Base-by-base conservation (phyloP, 1,140 invertebrate species). In the Psix sp. region DNA sequence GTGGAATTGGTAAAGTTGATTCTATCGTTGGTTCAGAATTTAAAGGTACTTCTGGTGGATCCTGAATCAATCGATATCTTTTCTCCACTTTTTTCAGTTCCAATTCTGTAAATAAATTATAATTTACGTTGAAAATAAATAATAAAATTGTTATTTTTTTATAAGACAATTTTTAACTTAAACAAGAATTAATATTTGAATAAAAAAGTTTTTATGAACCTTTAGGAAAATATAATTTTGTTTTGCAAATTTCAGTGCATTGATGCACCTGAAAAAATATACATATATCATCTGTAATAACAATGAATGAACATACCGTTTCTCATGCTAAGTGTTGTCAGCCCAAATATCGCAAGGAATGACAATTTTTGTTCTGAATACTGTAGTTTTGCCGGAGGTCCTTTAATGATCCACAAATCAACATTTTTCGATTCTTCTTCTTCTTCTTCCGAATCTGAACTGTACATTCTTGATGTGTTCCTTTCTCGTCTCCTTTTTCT, bases 321-420 rank as follows among this genome's bases (percentile, higher is more conserved):
- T 54, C 72, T 82, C 18, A 74, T 80, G 21, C 74, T 79, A n/a
- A 87, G 76, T 5, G 88, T 89, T 0, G 87, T 88, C 3, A 89
- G 63, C 9, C 86, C 87, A 59, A 89, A 88, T 60, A 87, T 86
- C 0, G 83, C 81, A 11, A 89, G 78, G 54, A 88, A 88, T 0
- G 81, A 72, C 3, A 88, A 60, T 71, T 89, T 88, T 24, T 83
- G 77, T 20, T 86, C 82, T 0, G 85, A 81, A 65, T 83, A 84
- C 36, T 85, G 84, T 0, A 85, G 73, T 52, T 87, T 86, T 3
- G 85, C 84, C 3, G 87, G 87, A 3, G 88, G 88, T 20, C 88
- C 88, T 77, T 88, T 88, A 9, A 86, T 86, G 3, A 88, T 84
- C 82, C 83, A 86, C 0, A 86, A 51, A 54, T 86, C 84, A 18